Conservation (phyloP, 2,888 invertebrate genomes). For the Drosophila pullipes region DNA sequence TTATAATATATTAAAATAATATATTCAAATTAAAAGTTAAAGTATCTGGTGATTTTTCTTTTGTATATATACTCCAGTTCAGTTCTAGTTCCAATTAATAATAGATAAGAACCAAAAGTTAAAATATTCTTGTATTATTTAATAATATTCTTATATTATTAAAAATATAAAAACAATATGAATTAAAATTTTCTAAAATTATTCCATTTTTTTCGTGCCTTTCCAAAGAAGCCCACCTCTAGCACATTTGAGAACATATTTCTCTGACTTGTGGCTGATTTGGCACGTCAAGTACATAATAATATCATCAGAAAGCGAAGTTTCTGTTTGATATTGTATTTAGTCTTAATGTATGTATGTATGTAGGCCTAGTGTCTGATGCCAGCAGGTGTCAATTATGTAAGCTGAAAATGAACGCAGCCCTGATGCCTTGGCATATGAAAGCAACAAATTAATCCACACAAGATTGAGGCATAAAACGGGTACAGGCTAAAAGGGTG, state of each 20-base stretch:
- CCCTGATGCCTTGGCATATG: constrained; percentile 35
- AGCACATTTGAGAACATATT: constrained; percentile 12
- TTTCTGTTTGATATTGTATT: constrained; percentile 41
- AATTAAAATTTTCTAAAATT: neutral
- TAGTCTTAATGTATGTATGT: constrained; percentile 13
- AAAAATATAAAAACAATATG: neutral
- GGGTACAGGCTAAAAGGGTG: neutral
- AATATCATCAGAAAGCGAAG: constrained; percentile 58
- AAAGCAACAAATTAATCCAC: constrained; percentile 62
- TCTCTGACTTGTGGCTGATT: constrained; percentile 42
- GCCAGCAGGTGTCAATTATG: constrained; percentile 66
- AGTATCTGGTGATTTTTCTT: neutral
- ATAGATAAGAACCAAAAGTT: neutral
- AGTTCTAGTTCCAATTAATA: neutral
- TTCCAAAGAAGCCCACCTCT: neutral
- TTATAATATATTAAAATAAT: neutral
- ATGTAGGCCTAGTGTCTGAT: constrained; percentile 13
- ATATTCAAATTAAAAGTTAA: neutral
- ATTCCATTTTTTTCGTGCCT: neutral
- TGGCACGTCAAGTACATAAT: constrained; percentile 57
- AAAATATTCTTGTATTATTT: neutral
- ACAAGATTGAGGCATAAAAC: constrained; percentile 19
- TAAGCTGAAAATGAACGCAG: constrained; percentile 25
- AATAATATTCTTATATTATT: neutral
- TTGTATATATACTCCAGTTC: neutral